Conservation (phyloP, 2,113 vertebrate species). For the Climacteris rufus region DNA sequence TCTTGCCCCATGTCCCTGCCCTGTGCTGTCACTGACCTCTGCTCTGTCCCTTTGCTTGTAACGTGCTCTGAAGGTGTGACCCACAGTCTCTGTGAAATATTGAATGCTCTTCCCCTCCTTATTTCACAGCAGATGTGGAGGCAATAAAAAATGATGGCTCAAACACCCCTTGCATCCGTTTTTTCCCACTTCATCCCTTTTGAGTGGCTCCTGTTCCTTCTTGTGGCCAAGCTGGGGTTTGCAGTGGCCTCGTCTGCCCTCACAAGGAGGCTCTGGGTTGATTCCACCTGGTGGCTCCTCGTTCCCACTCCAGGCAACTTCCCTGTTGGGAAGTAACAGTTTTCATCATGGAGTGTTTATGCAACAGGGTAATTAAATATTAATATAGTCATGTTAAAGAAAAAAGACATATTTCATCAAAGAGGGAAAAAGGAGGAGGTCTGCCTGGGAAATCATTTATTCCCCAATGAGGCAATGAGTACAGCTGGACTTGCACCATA, state of each 20-base stretch:
- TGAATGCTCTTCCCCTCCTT: not conserved
- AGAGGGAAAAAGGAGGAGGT: not conserved
- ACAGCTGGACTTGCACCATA: accelerated
- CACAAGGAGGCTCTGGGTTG: not conserved
- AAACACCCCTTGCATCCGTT: not conserved
- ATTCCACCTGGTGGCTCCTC: not conserved
- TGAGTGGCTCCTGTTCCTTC: not conserved
- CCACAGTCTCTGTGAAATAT: not conserved
- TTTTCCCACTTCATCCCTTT: not conserved
- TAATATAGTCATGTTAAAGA: not conserved
- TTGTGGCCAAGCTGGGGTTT: not conserved
- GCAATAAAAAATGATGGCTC: constrained; percentile 1
- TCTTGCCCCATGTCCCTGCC: accelerated
- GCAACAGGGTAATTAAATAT: not conserved
- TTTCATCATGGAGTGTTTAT: accelerated
- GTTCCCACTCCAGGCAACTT: not conserved
- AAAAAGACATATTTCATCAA: not conserved
- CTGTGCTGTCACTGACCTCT: accelerated
- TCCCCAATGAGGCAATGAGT: accelerated
- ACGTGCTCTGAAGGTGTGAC: not conserved
- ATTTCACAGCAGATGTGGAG: not conserved
- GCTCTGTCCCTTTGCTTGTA: not conserved
- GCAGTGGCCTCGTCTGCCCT: accelerated
- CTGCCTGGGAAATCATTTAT: no score
- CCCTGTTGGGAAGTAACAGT: not conserved